Evolutionary conservation across 2,113 vertebrate species (phyloP), one percentile per base, ranked within the genome.

Genomic region (Stigmatopora argus): DNA sequence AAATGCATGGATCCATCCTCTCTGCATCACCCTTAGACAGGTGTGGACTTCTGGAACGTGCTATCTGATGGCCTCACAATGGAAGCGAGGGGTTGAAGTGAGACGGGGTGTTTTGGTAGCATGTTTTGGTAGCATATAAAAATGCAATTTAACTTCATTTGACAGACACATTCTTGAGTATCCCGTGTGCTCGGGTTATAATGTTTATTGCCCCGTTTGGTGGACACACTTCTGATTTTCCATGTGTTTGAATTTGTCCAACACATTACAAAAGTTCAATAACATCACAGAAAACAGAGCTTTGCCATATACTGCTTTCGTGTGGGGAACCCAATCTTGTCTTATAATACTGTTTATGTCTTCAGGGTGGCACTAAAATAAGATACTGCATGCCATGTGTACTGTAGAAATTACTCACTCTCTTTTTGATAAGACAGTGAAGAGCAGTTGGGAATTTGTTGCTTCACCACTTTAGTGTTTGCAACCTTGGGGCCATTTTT

Each of bases 21-120:
- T 88, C 87, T 89, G 87, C 88, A 90, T 90, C 85, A 89, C 79
- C 85, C 67, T 45, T 58, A 89, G 88, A 90, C 89, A 90, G 90
- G 86, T 89, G 89, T 83, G 84, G 85, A 86, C 85, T 80, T 77
- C 84, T 86, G 85, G 71, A 81, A 79, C 78, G 71, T 73, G 65
- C 86, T 86, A 88, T 88, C 90, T 90, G 88, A 90, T 88, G 80
- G 85, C 68, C 83, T 83, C 83, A 89, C 87, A 91, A 90, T 86
- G 66, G 84, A 66, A 51, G 64, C 64, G 70, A 60, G 67, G 31
- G 70, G 44, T 53, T 69, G 64, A 68, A 66, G 66, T 66, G 66
- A 75, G 71, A 67, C 41, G 72, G 72, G 52, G 56, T 83, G 73
- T 83, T 88, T 81, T 80, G 74, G 79, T 76, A 72, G 81, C 70